Conservation (phyloP, 1,140 invertebrate genomes). For the Zaprionus ghesquierei region DNA sequence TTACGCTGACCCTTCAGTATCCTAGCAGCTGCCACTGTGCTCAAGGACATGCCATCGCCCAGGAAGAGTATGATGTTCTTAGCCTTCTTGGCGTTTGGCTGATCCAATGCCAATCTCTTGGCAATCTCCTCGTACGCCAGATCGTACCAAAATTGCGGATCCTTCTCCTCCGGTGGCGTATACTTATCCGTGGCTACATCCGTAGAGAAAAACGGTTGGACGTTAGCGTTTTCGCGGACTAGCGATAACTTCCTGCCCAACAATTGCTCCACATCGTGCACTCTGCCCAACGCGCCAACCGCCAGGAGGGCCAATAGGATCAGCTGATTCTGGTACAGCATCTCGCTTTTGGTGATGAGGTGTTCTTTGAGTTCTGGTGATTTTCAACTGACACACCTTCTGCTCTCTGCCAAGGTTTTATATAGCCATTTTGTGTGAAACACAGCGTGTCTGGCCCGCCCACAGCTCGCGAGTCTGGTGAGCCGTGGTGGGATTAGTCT, state of each 20-base stretch:
- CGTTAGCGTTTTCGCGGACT: not conserved
- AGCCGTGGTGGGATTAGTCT: not conserved
- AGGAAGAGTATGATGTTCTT: constrained; percentile 90
- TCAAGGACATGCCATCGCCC: constrained; percentile 91
- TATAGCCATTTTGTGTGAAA: constrained; percentile 3
- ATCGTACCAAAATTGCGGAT: constrained; percentile 66
- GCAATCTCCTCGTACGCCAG: constrained; percentile 53
- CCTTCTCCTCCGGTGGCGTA: constrained; percentile 54
- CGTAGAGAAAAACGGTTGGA: not conserved
- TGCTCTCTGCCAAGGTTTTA: constrained; percentile 3
- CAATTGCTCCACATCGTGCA: constrained; percentile 14
- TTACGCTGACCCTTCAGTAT: constrained; percentile 86
- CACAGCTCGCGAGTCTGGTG: not conserved
- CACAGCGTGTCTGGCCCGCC: not conserved
- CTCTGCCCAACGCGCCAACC: not conserved
- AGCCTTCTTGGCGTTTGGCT: constrained; percentile 79
- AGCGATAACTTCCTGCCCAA: not conserved
- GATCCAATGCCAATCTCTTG: constrained; percentile 31
- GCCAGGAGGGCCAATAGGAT: not conserved
- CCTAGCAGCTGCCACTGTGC: constrained; percentile 87
- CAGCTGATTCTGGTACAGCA: constrained; percentile 8
- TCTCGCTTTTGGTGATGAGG: not conserved
- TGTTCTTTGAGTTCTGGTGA: not conserved
- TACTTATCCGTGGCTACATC: constrained; percentile 21
- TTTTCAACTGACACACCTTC: constrained; percentile 9